A percentile compares a stretch with the other conserved stretches of the same genome.
phyloP scores from a whole-genome alignment of 2,113 vertebrate genomes.

The Rousettus leschenaultii region DNA sequence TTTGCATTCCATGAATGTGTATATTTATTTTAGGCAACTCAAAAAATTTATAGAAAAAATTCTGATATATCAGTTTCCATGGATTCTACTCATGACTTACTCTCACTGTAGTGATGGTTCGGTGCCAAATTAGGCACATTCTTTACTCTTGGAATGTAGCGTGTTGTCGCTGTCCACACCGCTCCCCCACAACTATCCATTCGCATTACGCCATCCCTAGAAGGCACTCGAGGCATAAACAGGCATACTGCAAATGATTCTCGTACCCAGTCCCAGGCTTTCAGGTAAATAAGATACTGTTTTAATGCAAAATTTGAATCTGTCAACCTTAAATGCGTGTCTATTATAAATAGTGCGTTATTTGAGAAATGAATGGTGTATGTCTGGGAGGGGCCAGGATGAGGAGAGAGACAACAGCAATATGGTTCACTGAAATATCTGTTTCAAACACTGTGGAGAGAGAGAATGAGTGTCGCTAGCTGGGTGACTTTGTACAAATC shows the following conservation, averaged over 20 bases:
- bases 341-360: not conserved
- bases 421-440: not conserved
- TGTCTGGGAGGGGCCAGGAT: no score
- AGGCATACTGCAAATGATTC: not conserved
- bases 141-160: not conserved
- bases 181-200: no score
- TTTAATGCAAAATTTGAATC: not conserved
- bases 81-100: not conserved
- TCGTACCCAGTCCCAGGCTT: not conserved
- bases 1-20: not conserved
- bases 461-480: not conserved
- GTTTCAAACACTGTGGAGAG: not conserved
- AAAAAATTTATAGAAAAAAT: slow-evolving; percentile 15
- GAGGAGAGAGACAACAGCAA: not conserved
- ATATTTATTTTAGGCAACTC: not conserved
- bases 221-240: not conserved
- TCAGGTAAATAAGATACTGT: not conserved
- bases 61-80: not conserved
- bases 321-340: not conserved
- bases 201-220: not conserved
- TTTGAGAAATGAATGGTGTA: not conserved
- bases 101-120: not conserved
- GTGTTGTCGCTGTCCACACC: not conserved
- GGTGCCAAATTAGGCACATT: not conserved
- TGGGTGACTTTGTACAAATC: not conserved